Base-by-base conservation (phyloP, 2,797 vertebrate genomes). In the Babyrousa celebensis region DNA sequence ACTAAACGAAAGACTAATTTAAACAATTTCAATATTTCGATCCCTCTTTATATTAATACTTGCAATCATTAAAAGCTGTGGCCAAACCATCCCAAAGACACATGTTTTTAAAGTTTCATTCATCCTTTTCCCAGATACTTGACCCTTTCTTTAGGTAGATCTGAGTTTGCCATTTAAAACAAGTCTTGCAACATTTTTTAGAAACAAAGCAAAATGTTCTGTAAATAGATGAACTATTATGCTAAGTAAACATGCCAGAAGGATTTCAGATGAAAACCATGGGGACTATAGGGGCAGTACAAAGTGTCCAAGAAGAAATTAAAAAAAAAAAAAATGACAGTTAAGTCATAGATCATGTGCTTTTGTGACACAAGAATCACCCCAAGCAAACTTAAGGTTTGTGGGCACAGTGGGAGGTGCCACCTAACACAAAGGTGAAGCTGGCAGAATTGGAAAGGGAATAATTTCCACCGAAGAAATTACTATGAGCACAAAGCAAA, bases 181-280 rank as follows among this genome's bases (percentile, higher is more conserved):
- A 74, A 97, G 97, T 96, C 96, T 96, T 98, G 91, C 95, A 97
- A 98, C 95, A 98, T 74, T 70, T 98, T 96, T 96, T 89, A 96
- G 97, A 97, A 95, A 98, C 91, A 97, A 97, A 98, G 96, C 86
- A 97, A 97, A 97, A 93, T 90, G 90, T 67, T 98, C 97, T 98
- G 96, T 86, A 93, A 98, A 97, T 79, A 97, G 67, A 98, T 94
- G 52, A 98, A 98, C 96, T 97, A 97, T 96, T 98, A 98, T 62
- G 95, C 91, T 94, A 62, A 97, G 96, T 96, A 97, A 98, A 98
- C 95, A 97, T 58, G 74, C 77, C 97, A 91, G 84, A 96, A 94
- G 92, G 95, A 74, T 97, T 98, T 96, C 87, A 91, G 96, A 97
- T 97, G 96, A 96, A 96, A 97, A 93, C 94, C 95, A 70, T 93